Conservation (phyloP, 2,888 invertebrate genomes). For the Lithosia quadra region DNA sequence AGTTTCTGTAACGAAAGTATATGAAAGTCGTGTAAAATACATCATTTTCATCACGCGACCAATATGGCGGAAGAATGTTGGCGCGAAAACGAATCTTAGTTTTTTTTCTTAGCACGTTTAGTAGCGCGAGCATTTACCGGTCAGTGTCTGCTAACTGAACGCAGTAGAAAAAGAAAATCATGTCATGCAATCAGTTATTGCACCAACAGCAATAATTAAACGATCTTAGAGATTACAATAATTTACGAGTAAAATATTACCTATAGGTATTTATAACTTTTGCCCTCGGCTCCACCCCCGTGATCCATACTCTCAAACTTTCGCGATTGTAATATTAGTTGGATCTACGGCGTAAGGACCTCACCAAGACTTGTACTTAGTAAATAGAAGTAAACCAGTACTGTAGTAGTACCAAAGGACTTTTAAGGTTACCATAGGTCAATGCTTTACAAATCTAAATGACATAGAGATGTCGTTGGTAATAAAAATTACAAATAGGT, state of each 20-base stretch:
- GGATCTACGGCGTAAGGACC: neutral
- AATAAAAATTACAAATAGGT: too few relatives aligned
- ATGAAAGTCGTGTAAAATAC: slow-evolving; percentile 81
- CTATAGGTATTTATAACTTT: too few relatives aligned
- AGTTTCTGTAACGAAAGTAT: slow-evolving; percentile 81
- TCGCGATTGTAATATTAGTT: too few relatives aligned
- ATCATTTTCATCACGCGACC: slow-evolving; percentile 85
- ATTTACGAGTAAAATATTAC: too few relatives aligned
- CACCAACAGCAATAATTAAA: slow-evolving; percentile 30
- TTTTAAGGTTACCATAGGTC: too few relatives aligned
- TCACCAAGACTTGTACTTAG: neutral
- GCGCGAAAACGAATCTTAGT: slow-evolving; percentile 83
- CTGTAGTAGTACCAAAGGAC: too few relatives aligned
- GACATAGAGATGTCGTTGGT: too few relatives aligned
- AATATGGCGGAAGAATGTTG: slow-evolving; percentile 80
- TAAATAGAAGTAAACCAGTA: too few relatives aligned
- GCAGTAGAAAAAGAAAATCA: slow-evolving; percentile 51
- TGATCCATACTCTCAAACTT: too few relatives aligned
- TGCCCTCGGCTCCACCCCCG: too few relatives aligned
- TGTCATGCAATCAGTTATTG: slow-evolving; percentile 52
- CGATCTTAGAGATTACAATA: slow-evolving; percentile 40
- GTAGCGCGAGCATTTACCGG: slow-evolving; percentile 75
- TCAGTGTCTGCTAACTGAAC: slow-evolving; percentile 69
- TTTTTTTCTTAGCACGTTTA: slow-evolving; percentile 74
- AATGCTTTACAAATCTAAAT: too few relatives aligned